Evolutionary conservation across 2,888 invertebrate genomes (phyloP).

Genomic region (Liopterus haemorrhoidalis): DNA sequence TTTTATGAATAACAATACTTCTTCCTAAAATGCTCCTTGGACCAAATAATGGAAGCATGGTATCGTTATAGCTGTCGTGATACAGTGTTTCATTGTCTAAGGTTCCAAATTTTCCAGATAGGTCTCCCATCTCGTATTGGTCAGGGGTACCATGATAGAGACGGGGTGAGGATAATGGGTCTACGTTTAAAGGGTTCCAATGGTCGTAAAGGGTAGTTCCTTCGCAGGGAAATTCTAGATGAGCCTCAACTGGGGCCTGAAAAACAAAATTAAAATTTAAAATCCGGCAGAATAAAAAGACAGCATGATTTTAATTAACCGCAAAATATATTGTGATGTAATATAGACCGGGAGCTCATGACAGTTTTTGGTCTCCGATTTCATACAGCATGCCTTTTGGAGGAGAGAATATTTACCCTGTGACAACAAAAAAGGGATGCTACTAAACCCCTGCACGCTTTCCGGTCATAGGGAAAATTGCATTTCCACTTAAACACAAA

Average conservation of each 20-base stretch:
- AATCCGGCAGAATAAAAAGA: too few species aligned
- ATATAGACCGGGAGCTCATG: too few species aligned
- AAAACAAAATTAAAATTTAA: conserved; percentile 30
- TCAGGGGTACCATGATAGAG: conserved; percentile 65
- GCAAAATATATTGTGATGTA: too few species aligned
- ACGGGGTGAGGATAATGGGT: conserved; percentile 55
- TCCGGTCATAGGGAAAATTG: too few species aligned
- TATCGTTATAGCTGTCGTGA: conserved; percentile 65
- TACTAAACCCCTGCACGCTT: too few species aligned
- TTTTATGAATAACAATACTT: conserved; percentile 78
- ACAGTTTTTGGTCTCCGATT: too few species aligned
- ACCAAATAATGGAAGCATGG: conserved; percentile 75
- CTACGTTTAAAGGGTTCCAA: conserved; percentile 77
- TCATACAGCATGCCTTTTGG: too few species aligned
- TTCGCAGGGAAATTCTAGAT: conserved; percentile 83
- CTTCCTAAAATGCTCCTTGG: conserved; percentile 75
- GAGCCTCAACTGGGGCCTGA: conserved; percentile 75
- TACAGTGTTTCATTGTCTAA: conserved; percentile 59
- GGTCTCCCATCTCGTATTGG: conserved; percentile 79
- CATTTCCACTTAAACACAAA: too few species aligned
- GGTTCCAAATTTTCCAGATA: conserved; percentile 80
- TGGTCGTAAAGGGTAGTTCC: conserved; percentile 73
- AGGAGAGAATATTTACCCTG: too few species aligned
- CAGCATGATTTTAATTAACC: too few species aligned
- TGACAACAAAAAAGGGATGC: too few species aligned